A percentile compares a stretch with the other conserved stretches of the same genome.
Conservation (phyloP, 2,888 invertebrate species). For the Myathropa florea region DNA sequence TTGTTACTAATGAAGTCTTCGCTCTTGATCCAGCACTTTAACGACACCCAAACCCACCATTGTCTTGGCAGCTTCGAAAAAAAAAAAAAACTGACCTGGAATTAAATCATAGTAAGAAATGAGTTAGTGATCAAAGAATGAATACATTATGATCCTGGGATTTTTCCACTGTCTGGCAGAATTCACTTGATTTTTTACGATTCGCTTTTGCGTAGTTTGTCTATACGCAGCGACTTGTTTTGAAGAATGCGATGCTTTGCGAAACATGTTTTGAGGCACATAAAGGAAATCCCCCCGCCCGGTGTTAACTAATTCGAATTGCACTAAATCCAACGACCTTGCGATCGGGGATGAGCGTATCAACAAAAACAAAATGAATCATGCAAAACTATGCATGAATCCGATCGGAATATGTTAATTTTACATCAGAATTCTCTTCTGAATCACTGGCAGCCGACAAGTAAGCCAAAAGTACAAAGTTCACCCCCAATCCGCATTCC, state of each 20-base stretch:
- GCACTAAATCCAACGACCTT: neutral
- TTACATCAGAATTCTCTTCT: neutral
- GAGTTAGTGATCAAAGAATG: too few relatives aligned
- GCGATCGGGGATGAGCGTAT: neutral
- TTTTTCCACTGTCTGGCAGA: too few relatives aligned
- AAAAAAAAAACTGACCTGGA: too few relatives aligned
- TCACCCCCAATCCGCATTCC: neutral
- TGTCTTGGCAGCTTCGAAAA: too few relatives aligned
- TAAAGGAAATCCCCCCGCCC: neutral
- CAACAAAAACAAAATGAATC: neutral
- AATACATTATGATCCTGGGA: too few relatives aligned
- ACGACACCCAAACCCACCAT: too few relatives aligned
- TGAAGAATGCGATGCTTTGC: neutral
- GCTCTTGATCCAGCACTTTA: too few relatives aligned
- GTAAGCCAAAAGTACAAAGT: neutral
- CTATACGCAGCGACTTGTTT: neutral
- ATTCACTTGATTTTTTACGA: too few relatives aligned
- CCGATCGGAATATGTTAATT: neutral
- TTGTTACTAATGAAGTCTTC: too few relatives aligned
- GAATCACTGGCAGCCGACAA: neutral
- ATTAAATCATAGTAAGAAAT: too few relatives aligned
- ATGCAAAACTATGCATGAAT: neutral
- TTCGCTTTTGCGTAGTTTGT: neutral
- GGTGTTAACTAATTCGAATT: neutral
- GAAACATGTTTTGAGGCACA: neutral